Evolutionary conservation across 64 coral and sea anemone species (phyloP), one percentile per base, ranked within the genome.

Genomic region (Pocillopora damicornis): DNA sequence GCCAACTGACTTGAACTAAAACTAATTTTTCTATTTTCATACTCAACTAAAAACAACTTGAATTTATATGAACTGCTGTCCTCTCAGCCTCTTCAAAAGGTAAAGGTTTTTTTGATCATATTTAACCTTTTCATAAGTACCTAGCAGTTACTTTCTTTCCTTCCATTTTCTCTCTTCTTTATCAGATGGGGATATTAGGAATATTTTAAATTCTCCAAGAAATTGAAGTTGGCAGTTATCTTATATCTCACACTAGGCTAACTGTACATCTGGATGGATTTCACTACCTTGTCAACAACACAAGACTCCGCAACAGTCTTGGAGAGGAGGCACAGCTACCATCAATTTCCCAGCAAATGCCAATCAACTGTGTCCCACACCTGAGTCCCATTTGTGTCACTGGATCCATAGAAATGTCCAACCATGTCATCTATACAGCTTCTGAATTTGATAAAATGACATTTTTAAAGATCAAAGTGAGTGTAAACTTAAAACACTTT

Each of bases 401-500:
- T 0, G 88, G 64, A 51, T 88, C 87, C 14, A 56, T 76, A 59
- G 18, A 62, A 67, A 22, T 73, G 58, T 73, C 88, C 74, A 51
- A 92, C 45, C 59, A 30, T 2, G 51, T 93, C 9, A 72, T 97
- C 26, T 97, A 88, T 51, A 89, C 94, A 37, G 45, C 59, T n/a
- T 93, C 94, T 37, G 94, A 97, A 66, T 97, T 97, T 83, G 83
- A 88, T 35, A 80, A 85, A 20, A 77, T 93, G 35, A 66, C 83
- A 30, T 35, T 97, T 15, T 60, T 93, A 62, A 78, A 97, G 83
- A 92, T 97, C 75, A 56, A 84, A 61, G 26, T 72, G 25, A 69
- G 74, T 59, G 16, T 51, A 51, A 51, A 51, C 42, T 7, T 7
- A 7, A 51, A 4, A 51, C 42, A 51, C 42, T 51, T 51, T 51